Evolutionary conservation across 2,113 vertebrate species (phyloP).

Genomic region (Lucifuga dentata): DNA sequence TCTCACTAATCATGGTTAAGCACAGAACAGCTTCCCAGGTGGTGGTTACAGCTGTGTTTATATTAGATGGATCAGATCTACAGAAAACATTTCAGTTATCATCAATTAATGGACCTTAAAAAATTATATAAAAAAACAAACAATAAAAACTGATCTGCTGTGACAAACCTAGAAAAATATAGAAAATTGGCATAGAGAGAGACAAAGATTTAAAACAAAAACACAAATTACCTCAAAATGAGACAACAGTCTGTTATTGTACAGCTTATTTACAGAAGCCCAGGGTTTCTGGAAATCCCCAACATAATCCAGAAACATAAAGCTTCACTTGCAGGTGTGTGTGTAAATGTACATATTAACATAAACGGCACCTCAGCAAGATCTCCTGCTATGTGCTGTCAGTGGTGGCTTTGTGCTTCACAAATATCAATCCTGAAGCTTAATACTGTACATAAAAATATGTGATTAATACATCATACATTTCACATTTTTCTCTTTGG

Average conservation of each 20-base stretch:
- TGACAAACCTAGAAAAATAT: slow-evolving; percentile 56
- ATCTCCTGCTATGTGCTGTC: slow-evolving; percentile 29
- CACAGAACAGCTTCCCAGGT: slow-evolving; percentile 51
- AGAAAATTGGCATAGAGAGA: slow-evolving; percentile 65
- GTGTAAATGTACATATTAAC: slow-evolving; percentile 5
- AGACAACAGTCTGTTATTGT: slow-evolving; percentile 64
- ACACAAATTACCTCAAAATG: slow-evolving; percentile 40
- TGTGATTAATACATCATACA: slow-evolving; percentile 6
- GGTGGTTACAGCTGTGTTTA: slow-evolving; percentile 10
- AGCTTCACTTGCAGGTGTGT: slow-evolving; percentile 39
- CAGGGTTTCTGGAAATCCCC: slow-evolving; percentile 27
- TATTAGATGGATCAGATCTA: slow-evolving; percentile 50
- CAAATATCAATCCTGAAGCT: slow-evolving; percentile 21
- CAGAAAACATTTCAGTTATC: slow-evolving; percentile 7
- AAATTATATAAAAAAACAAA: slow-evolving; percentile 40
- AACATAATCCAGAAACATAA: slow-evolving; percentile 22
- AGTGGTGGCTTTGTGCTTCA: slow-evolving; percentile 61
- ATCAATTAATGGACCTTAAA: slow-evolving; percentile 40
- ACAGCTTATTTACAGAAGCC: slow-evolving; percentile 74
- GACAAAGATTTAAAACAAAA: slow-evolving; percentile 39
- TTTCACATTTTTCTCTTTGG: slow-evolving; percentile 36
- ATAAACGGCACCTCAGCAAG: slow-evolving; percentile 32
- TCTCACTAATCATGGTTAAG: slow-evolving; percentile 41
- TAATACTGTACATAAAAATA: slow-evolving; percentile 2
- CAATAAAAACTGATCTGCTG: slow-evolving; percentile 36